These are phyloP conservation scores for Habropoda laboriosa DNA, from an alignment of 1,140 invertebrate species.

Conservation along the genomic window DNA sequence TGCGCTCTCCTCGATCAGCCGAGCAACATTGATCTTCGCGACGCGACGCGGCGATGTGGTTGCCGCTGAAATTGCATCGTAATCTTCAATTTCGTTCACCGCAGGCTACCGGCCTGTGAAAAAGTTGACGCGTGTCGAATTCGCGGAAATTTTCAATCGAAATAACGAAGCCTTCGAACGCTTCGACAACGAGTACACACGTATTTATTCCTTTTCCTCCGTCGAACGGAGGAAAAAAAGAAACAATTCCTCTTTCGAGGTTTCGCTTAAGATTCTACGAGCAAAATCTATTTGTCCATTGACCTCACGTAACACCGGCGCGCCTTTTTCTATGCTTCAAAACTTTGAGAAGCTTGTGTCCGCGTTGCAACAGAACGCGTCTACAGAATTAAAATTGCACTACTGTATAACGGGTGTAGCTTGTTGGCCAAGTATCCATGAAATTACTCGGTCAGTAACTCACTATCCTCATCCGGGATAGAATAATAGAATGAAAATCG, in stretches of 20 bases:
- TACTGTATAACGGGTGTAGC: slow-evolving; percentile 56
- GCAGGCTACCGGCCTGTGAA: not conserved
- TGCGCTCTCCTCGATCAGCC: slow-evolving; percentile 32
- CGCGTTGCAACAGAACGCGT: slow-evolving; percentile 18
- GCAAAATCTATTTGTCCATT: slow-evolving; percentile 36
- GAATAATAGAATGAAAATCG: slow-evolving; percentile 45
- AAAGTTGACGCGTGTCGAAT: slow-evolving; percentile 8
- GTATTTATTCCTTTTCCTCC: not conserved
- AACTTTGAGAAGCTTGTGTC: slow-evolving; percentile 19
- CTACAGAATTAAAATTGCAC: slow-evolving; percentile 60
- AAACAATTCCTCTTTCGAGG: slow-evolving; percentile 8
- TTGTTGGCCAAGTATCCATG: slow-evolving; percentile 60
- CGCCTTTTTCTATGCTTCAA: slow-evolving; percentile 35
- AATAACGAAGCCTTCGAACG: not conserved
- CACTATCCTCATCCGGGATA: slow-evolving; percentile 53
- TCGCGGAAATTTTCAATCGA: not conserved
- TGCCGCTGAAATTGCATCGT: slow-evolving; percentile 7
- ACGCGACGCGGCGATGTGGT: no score
- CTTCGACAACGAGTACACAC: no score
- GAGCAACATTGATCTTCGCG: slow-evolving; percentile 38
- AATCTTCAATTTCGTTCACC: slow-evolving; percentile 23
- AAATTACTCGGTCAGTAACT: slow-evolving; percentile 62
- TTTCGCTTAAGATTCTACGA: slow-evolving; percentile 33
- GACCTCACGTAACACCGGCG: slow-evolving; percentile 50
- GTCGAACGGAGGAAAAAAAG: no score